phyloP scores from a whole-genome alignment of 2,113 vertebrate genomes.

The Bungarus multicinctus region DNA sequence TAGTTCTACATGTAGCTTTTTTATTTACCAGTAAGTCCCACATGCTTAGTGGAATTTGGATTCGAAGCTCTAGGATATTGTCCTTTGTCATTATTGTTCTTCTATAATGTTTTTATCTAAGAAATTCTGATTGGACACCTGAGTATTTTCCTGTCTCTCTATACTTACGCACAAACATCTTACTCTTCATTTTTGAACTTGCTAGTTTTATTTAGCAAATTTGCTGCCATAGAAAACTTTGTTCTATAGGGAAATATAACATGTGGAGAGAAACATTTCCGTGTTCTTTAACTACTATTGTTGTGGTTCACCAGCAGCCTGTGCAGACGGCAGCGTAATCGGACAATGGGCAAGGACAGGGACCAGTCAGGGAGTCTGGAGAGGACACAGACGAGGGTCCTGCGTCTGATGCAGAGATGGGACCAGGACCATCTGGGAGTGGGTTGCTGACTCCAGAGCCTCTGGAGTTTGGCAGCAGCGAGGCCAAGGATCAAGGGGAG shows the following conservation, averaged over 20 bases:
- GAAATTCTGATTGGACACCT: background rate
- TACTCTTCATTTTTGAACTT: constrained; percentile 23
- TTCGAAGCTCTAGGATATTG: background rate
- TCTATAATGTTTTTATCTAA: background rate
- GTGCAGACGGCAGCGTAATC: no score
- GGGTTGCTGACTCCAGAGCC: no score
- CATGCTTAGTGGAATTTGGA: background rate
- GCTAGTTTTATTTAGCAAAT: constrained; percentile 24
- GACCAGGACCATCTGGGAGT: no score
- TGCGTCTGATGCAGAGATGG: no score
- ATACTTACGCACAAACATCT: background rate
- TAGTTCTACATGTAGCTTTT: background rate
- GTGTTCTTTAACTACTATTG: no score
- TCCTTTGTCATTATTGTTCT: background rate
- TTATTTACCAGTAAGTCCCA: background rate
- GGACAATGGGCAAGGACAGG: no score
- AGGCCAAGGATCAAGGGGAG: no score
- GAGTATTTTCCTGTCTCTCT: background rate
- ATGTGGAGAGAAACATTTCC: constrained; percentile 1
- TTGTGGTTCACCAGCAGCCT: no score
- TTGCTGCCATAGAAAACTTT: constrained; percentile 26
- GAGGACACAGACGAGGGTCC: no score
- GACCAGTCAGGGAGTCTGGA: no score
- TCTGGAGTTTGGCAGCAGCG: no score
- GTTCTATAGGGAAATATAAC: constrained; percentile 31